Base-by-base conservation (phyloP, 2,113 vertebrate species). In the Brachirus orientalis region DNA sequence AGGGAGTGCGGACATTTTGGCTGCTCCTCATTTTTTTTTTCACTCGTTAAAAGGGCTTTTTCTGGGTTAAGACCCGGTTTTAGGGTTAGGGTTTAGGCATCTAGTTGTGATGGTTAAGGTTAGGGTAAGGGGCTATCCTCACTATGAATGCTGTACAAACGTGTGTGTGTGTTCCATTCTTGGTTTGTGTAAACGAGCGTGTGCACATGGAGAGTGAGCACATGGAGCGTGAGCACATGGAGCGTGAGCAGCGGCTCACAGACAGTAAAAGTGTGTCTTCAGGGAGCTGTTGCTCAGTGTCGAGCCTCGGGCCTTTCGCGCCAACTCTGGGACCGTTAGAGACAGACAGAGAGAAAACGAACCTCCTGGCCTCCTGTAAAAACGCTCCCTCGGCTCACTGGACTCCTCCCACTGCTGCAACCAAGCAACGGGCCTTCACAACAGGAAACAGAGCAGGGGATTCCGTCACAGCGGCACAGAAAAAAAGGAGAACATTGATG, bases 381-480 rank as follows among this genome's bases (percentile, higher is more conserved):
- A 51, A 51, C 20, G 56, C 89, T 92, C 89, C 84, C 63, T 51
- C 77, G 77, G 56, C 89, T 92, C 89, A 83, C 63, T 51, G 77
- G 77, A 70, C 93, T 92, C 87, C 91, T 90, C 90, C 88, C 71
- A 17, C 0, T 90, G 90, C 82, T n/a, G 95, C 95, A 83, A 60
- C 95, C 86, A 28, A 80, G 96, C 95, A 93, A 95, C 95, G 72
- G 90, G 89, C 92, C 92, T 92, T 94, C 95, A 96, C 94, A 97
- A 92, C 94, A 95, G 94, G 95, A 95, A 97, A 97, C 95, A 95
- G 95, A 94, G 85, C 79, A 91, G 94, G 87, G 94, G 94, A 95
- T 94, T 95, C 95, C 93, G 94, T 95, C 95, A 95, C 92, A 89
- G 85, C 79, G 56, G 79, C 53, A 18, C 75, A 86, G 90, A 86